A percentile compares a stretch with the other conserved stretches of the same genome.
Conservation (phyloP, 2,888 invertebrate species). For the Exephanes ischioxanthus region DNA sequence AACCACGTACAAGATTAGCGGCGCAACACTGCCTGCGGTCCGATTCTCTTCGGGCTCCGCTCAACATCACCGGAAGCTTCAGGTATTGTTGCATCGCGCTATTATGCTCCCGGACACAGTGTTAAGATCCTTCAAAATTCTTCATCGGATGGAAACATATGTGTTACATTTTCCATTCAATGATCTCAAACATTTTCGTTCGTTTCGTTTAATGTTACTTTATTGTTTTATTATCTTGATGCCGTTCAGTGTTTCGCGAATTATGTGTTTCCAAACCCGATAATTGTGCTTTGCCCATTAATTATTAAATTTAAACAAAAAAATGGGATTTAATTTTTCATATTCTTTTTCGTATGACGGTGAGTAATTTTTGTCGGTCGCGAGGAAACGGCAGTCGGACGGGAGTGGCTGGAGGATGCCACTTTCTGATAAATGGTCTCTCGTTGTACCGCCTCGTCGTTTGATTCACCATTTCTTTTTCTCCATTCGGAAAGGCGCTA, state of each 20-base stretch:
- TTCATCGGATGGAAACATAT: background rate
- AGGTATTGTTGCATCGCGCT: background rate
- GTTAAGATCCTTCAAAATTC: background rate
- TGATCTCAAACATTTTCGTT: background rate
- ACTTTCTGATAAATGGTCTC: constrained; percentile 41
- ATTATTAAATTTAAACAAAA: background rate
- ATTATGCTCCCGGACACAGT: background rate
- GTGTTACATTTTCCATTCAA: background rate
- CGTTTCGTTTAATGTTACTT: no score
- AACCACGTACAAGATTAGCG: constrained; percentile 45
- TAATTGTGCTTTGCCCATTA: background rate
- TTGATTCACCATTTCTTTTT: background rate
- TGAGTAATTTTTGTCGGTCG: background rate
- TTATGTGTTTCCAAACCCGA: background rate
- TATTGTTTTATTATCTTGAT: no score
- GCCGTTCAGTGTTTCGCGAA: background rate
- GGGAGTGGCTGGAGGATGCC: background rate
- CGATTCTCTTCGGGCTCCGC: background rate
- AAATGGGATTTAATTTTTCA: background rate
- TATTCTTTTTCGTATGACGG: background rate
- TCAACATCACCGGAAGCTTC: constrained; percentile 1
- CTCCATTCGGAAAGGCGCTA: background rate
- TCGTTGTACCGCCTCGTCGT: constrained; percentile 8
- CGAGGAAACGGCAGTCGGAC: background rate
- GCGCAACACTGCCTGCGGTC: constrained; percentile 5